A percentile compares a stretch with the other conserved stretches of the same genome.
Conservation (phyloP, 2,113 vertebrate species). For the Puntigrus tetrazona region DNA sequence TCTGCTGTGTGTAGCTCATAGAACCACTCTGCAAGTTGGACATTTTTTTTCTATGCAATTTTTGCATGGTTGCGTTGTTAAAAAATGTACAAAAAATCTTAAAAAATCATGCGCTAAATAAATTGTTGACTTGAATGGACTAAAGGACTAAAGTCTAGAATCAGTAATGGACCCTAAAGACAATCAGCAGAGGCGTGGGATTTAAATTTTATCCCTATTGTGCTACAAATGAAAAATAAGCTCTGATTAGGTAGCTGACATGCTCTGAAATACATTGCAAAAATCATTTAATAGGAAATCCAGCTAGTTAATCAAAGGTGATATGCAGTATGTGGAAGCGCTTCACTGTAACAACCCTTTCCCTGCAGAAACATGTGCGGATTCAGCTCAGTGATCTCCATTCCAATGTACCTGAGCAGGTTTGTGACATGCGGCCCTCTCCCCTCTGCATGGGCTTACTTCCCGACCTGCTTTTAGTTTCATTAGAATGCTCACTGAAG, state of each 20-base stretch:
- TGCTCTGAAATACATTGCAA: neutral
- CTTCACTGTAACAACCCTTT: constrained; percentile 61
- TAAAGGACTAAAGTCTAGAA: neutral
- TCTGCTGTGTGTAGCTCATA: neutral
- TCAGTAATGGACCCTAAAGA: neutral
- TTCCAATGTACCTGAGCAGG: constrained; percentile 68
- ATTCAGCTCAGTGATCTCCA: constrained; percentile 73
- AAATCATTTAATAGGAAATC: neutral
- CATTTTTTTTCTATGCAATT: neutral
- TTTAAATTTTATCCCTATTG: neutral
- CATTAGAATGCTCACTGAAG: constrained; percentile 28
- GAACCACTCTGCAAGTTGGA: neutral
- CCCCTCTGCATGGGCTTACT: constrained; percentile 56
- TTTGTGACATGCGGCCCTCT: constrained; percentile 63
- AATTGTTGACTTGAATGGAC: neutral
- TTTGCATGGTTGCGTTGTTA: neutral
- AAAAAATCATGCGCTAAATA: neutral
- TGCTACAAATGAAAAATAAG: neutral
- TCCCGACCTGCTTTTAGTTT: constrained; percentile 44
- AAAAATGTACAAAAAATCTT: neutral
- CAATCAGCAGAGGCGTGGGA: neutral
- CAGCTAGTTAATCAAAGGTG: neutral
- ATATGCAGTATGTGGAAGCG: constrained; percentile 34
- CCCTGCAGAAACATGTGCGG: constrained; percentile 79
- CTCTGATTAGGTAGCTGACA: neutral